Evolutionary conservation across 2,113 vertebrate genomes (phyloP), one percentile per base, ranked within the genome.

Genomic region (Gasterosteus nipponicus): DNA sequence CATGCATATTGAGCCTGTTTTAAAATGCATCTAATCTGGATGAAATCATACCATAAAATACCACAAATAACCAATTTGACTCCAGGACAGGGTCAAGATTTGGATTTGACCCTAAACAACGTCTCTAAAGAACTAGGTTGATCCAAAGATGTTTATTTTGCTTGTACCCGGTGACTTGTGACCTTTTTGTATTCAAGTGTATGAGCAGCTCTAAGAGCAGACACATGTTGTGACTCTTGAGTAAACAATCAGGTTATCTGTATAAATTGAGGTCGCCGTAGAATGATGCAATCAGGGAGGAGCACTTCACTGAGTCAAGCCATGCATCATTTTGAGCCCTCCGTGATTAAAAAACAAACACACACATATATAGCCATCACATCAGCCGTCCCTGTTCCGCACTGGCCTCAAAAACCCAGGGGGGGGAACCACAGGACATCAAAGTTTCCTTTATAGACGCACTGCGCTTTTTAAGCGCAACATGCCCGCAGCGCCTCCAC

Each of bases 361-460:
- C 22, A 56, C 11, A 56, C 12, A 29, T 56, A 56, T 14, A 29
- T 19, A 31, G 29, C 19, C 29, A 33, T 51, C 41, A 46, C 39
- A 63, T 56, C 46, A 69, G 60, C 71, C 46, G 33, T 53, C 44
- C 51, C 7, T 42, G 59, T 53, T 53, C 49, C 3, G 1, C 39
- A 26, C 64, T 44, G 14, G 63, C 69, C 61, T 72, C 6, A 46
- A 22, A 26, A 72, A 61, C 26, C 54, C 65, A 41, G n/a, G 9
- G 64, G 64, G 77, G 85, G 62, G 54, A 85, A 69, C 70, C 69
- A 81, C 62, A 73, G 78, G 69, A 87, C 75, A 78, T 85, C 80
- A 89, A 83, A 87, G 84, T 69, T 67, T 63, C 87, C 22, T 80
- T 79, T 66, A 80, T 60, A 41, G 60, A 33, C 61, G 47, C 63